Evolutionary conservation across 2,888 invertebrate species (phyloP).

Genomic region (Charanyca ferruginea): DNA sequence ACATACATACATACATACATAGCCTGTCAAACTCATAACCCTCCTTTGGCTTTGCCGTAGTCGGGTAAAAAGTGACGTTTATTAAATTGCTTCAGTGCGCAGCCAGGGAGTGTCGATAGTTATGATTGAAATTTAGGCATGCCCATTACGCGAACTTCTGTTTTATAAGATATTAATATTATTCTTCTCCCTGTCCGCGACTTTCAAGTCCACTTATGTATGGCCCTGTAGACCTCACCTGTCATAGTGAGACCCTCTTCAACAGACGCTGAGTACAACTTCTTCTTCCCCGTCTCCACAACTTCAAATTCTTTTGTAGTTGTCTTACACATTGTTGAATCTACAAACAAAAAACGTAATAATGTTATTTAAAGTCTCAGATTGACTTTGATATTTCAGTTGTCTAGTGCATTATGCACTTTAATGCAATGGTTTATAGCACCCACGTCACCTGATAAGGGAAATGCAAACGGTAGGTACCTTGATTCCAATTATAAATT

Average conservation of each 20-base stretch:
- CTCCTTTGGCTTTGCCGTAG: no score
- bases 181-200: no score
- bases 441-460: conserved; percentile 24
- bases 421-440: conserved; percentile 18
- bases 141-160: no score
- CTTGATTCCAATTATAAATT: conserved; percentile 32
- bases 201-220: no score
- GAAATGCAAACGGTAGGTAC: conserved; percentile 1
- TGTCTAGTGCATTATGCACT: conserved; percentile 5
- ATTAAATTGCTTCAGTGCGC: no score
- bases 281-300: conserved; percentile 72
- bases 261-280: conserved; percentile 72
- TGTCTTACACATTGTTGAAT: conserved; percentile 69
- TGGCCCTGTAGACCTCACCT: conserved; percentile 68
- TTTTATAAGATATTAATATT: no score
- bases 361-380: conserved; percentile 8
- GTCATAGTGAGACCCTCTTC: conserved; percentile 84
- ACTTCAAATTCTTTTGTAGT: conserved; percentile 67
- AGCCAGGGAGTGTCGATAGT: no score
- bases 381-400: background rate
- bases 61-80: no score
- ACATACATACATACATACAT: no score
- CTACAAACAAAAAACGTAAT: conserved; percentile 45
- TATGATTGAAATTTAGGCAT: no score
- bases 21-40: no score